Evolutionary conservation across 2,888 invertebrate species (phyloP), one percentile per base, ranked within the genome.

Genomic region (Boloria selene): DNA sequence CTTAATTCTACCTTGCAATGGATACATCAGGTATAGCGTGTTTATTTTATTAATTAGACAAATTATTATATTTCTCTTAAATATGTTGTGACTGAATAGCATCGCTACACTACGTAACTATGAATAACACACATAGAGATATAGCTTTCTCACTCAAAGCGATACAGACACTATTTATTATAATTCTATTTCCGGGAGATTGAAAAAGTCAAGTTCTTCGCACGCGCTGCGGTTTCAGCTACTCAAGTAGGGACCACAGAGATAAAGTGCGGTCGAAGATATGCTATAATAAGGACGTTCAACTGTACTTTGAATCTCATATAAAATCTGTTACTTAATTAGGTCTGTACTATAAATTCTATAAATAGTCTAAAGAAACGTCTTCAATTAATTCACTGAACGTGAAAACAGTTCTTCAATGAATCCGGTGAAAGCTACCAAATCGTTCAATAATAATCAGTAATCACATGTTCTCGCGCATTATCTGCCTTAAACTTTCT

Each of bases 241-340:
- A 59, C 66, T 71, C 58, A 52, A 70, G 65, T 71, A 58, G 53
- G 22, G 61, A 75, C 78, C 81, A 74, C 79, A 76, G 59, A 76
- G 75, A 78, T 82, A 82, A 78, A 79, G 72, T 80, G 81, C 77
- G 82, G 79, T 79, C 69, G 31, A 61, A 61, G 65, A 71, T 74
- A 74, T 63, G 60, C 67, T 61, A 68, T 71, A 70, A 73, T 72
- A 69, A 67, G 71, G 69, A 72, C 70, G 66, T 72, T 74, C 63
- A 72, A 71, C 69, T 61, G 55, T 51, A 45, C 26, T 44, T 14
- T 26, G 7, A 22, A 14, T 42, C 55, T 26, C 50, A 16, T 22
- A 51, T 14, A 38, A 44, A 63, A 16, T 16, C 42, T 42, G 26
- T 13, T 55, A 50, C 47, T 51, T 13, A 61, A 67, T 67, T 38